Evolutionary conservation across 1,140 invertebrate genomes (phyloP), one percentile per base, ranked within the genome.

Genomic region (Dendrolimus kikuchii): DNA sequence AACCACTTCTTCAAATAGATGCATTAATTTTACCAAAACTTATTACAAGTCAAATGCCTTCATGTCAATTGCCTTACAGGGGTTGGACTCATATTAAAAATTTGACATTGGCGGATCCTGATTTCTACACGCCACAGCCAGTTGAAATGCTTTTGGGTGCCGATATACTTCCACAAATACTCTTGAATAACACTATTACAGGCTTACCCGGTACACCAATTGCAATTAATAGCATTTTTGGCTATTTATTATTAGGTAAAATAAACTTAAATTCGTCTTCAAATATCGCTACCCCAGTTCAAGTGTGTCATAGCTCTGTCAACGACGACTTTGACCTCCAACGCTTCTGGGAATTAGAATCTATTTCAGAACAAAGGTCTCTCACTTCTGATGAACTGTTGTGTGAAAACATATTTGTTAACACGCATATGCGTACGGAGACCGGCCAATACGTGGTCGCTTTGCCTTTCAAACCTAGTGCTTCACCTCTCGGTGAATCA

Each of bases 201-300:
- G 52, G 52, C 6, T 9, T 38, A 36, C 52, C 52, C 5, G 52
- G 52, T 40, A 8, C 45, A 2, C 52, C 52, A 40, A 54, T 47
- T 5, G 52, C 52, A 3, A 47, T 54, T 23, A 41, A 55, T 41
- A 55, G 46, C 38, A 45, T 55, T 36, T 55, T 55, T 8, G 53
- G 53, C 43, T 55, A 55, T 37, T 38, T 55, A 48, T 38, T 55
- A 9, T 43, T 54, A 54, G 52, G 52, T 47, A 40, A 41, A 23
- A 3, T 53, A 6, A 7, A 9, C 46, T 53, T 53, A 45, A n/a
- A n/a, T n/a, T n/a, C n/a, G n/a, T n/a, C n/a, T n/a, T n/a, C n/a
- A n/a, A n/a, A n/a, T n/a, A n/a, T n/a, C n/a, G n/a, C n/a, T n/a
- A n/a, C n/a, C n/a, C n/a, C n/a, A n/a, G n/a, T n/a, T n/a, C n/a